phyloP scores from a whole-genome alignment of 2,797 vertebrate genomes.

The Morus bassanus region DNA sequence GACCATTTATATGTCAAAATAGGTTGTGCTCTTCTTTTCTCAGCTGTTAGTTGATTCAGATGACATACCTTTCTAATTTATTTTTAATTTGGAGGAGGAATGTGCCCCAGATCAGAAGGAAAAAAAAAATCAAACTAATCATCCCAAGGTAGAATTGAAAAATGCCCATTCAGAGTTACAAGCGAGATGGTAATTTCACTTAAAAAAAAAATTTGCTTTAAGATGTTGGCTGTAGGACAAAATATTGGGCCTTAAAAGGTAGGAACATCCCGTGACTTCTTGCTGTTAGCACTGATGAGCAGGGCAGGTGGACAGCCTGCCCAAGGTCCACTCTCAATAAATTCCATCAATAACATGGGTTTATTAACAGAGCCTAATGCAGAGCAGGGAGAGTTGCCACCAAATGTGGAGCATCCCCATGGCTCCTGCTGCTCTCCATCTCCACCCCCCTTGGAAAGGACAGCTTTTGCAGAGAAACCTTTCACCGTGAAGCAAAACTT shows the following conservation, averaged over 20 bases:
- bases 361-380: neutral
- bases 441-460: neutral
- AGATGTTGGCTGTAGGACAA: neutral
- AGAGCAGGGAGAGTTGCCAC: neutral
- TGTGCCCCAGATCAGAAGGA: neutral
- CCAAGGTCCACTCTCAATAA: neutral
- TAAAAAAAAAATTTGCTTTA: neutral
- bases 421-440: neutral
- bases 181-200: neutral
- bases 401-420: neutral
- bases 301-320: neutral
- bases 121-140: neutral
- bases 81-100: neutral
- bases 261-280: neutral
- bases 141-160: neutral
- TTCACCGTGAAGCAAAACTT: neutral
- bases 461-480: conserved; percentile 26
- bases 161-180: neutral
- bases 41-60: neutral
- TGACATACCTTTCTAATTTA: neutral
- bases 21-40: neutral
- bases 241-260: neutral
- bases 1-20: neutral
- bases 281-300: neutral
- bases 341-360: neutral